phyloP scores from a whole-genome alignment of 2,797 vertebrate genomes.

The Etheostoma perlongum region DNA sequence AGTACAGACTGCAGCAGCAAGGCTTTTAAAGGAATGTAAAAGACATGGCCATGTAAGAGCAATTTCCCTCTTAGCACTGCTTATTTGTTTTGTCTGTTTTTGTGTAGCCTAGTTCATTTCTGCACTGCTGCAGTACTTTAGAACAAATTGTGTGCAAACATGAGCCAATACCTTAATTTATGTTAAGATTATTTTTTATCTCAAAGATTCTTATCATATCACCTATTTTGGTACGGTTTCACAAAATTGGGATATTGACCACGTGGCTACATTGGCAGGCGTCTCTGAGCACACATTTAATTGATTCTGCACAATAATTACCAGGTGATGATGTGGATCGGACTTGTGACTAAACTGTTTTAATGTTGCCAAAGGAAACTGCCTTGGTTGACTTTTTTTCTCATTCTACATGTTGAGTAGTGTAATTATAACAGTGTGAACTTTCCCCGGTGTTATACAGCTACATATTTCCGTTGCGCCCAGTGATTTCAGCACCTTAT shows the following conservation, averaged over 20 bases:
- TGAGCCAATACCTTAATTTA: not conserved
- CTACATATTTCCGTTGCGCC: constrained; percentile 35
- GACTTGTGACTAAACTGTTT: constrained; percentile 33
- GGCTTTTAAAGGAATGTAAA: constrained; percentile 34
- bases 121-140: constrained; percentile 7
- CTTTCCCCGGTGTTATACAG: constrained; percentile 42
- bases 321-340: constrained; percentile 42
- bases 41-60: constrained; percentile 7
- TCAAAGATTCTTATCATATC: not conserved
- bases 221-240: not conserved
- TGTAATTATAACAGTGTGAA: constrained; percentile 62
- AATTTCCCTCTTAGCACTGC: constrained; percentile 1
- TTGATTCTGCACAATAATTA: constrained; percentile 39
- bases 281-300: constrained; percentile 28
- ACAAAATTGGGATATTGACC: constrained; percentile 5
- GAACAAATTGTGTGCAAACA: constrained; percentile 13
- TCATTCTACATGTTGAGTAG: constrained; percentile 42
- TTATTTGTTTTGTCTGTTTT: constrained; percentile 25
- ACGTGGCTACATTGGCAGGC: constrained; percentile 2
- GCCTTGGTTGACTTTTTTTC: constrained; percentile 40
- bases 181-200: not conserved
- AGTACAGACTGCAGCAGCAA: not conserved
- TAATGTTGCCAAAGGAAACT: constrained; percentile 15
- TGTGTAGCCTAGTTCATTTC: constrained; percentile 28
- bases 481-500: constrained; percentile 35